Percentiles rank a stretch among this genome's conserved stretches.
Conservation (phyloP, 2,888 invertebrate genomes). For the Branchellion lobata region DNA sequence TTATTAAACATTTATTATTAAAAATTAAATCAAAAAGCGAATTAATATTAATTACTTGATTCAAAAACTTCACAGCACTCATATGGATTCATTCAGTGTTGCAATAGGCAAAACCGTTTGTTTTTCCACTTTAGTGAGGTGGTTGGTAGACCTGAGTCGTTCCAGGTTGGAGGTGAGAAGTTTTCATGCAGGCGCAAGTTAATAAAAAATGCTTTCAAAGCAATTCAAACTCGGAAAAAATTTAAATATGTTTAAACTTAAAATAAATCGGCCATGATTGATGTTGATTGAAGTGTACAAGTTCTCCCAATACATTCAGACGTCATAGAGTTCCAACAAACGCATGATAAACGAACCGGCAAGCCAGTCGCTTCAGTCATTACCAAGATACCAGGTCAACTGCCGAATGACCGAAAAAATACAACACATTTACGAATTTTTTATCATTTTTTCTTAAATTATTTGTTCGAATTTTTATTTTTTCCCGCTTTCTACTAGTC, state of each 20-base stretch:
- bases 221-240: no score
- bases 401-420: no score
- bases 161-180: constrained; percentile 77
- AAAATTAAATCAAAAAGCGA: no score
- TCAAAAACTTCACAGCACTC: constrained; percentile 74
- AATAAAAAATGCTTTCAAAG: no score
- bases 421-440: no score
- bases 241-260: no score
- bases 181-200: not conserved
- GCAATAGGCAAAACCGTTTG: constrained; percentile 89
- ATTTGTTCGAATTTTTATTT: not conserved
- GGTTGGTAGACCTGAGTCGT: constrained; percentile 90
- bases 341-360: constrained; percentile 90
- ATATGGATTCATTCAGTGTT: constrained; percentile 97
- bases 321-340: constrained; percentile 97
- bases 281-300: no score
- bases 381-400: constrained; percentile 26
- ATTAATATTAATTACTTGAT: no score
- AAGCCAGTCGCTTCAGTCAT: constrained; percentile 80
- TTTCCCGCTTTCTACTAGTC: not conserved
- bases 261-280: no score
- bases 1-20: no score
- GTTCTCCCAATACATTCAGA: no score
- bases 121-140: constrained; percentile 98
- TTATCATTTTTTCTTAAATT: not conserved